Evolutionary conservation across 2,113 vertebrate genomes (phyloP), one percentile per base, ranked within the genome.

Genomic region (Glareola pratincola): DNA sequence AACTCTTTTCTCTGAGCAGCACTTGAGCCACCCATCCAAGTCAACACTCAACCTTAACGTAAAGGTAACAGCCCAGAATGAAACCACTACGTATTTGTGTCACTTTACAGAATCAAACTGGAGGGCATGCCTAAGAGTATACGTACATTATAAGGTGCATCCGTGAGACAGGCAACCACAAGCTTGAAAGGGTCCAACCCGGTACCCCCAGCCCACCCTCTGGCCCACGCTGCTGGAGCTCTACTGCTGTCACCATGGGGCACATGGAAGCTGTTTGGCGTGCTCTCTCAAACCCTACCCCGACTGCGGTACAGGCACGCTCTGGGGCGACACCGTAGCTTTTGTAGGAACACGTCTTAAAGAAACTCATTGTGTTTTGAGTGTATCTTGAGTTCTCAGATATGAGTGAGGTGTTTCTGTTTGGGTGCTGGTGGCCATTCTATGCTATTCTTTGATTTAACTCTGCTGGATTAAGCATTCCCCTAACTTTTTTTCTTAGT

Each of bases 61-160:
- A 20, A 54, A 75, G 27, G 30, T 20, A 54, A 14, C 29, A 12
- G 27, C 5, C 48, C 3, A 7, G 39, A 84, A 50, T 2, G 32
- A 53, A 86, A 48, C 30, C 66, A 18, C 32, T 3, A 5, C 0
- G 0, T 11, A 20, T 7, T 17, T n/a, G 9, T 2, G 21, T 26
- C 45, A 71, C 41, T 36, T 34, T 7, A 56, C 37, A 45, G 54
- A 56, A 32, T 2, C 60, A 9, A 20, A 20, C 8, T 8, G 51
- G 45, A 37, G 21, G 39, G 32, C 1, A 4, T 5, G 23, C 6
- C 0, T 4, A n/a, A 8, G 16, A 13, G 6, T 2, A 8, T 1
- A 8, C 0, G 1, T 7, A 56, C 27, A 12, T 4, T 14, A 2
- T 3, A 10, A 72, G 21, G 50, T 9, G 12, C 29, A 50, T 10